Percentiles rank a stretch among this genome's conserved stretches.
These are phyloP conservation scores for Corydoras sp. DNA, from an alignment of 2,113 vertebrate genomes.

Conservation along the genomic window DNA sequence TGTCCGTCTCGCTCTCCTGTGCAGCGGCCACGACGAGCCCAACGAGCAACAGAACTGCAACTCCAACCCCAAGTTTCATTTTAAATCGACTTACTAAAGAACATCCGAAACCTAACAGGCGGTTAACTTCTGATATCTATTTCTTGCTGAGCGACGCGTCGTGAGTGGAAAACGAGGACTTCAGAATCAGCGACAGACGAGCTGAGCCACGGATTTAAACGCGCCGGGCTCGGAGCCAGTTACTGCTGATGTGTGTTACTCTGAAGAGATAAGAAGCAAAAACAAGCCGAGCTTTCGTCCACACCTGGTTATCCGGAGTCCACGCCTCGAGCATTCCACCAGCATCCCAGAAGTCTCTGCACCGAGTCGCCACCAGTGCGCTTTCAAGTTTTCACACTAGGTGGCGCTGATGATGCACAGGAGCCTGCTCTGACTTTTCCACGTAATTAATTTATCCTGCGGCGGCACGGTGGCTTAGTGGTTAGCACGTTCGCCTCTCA, in stretches of 20 bases:
- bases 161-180: not conserved
- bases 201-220: not conserved
- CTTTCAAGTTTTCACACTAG: not conserved
- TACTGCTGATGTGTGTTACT: constrained; percentile 65
- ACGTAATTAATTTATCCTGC: not conserved
- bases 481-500: too few species aligned
- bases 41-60: constrained; percentile 49
- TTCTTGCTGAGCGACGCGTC: not conserved
- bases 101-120: too few species aligned
- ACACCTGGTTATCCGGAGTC: constrained; percentile 59
- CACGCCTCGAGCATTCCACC: constrained; percentile 63
- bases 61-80: constrained; percentile 50
- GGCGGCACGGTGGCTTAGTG: too few species aligned
- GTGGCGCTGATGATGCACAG: not conserved
- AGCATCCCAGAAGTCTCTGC: constrained; percentile 56
- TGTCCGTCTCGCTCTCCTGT: constrained; percentile 38
- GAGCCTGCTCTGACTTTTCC: not conserved
- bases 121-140: too few species aligned
- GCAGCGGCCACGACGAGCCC: constrained; percentile 47
- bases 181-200: not conserved
- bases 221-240: constrained; percentile 8
- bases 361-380: not conserved
- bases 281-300: constrained; percentile 51
- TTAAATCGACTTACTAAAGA: not conserved
- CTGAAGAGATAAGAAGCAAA: constrained; percentile 53